phyloP scores from a whole-genome alignment of 2,797 vertebrate genomes.

The Mareca strepera region DNA sequence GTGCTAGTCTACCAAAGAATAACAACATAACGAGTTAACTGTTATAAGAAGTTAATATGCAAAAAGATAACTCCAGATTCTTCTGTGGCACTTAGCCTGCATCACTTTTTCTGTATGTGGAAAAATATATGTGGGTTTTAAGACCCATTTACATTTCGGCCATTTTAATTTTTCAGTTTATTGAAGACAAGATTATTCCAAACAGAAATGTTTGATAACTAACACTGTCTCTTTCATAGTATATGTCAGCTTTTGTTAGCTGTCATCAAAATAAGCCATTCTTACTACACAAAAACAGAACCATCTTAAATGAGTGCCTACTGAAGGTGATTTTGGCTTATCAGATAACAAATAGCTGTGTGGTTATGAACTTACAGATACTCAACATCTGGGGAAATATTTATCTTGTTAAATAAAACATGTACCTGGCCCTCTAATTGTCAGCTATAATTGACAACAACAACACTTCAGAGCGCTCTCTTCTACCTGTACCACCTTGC shows the following conservation, averaged over 20 bases:
- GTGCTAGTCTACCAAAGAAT: neutral
- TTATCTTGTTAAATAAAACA: conserved; percentile 82
- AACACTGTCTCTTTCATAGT: neutral
- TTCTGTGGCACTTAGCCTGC: neutral
- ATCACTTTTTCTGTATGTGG: neutral
- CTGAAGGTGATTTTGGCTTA: neutral
- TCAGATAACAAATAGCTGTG: conserved; percentile 58
- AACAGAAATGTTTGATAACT: neutral
- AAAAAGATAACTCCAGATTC: neutral
- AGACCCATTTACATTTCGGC: neutral
- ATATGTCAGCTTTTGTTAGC: neutral
- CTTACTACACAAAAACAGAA: neutral
- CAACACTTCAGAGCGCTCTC: conserved; percentile 59
- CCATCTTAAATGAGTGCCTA: neutral
- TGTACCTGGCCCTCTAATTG: conserved; percentile 80
- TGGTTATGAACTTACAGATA: conserved; percentile 74
- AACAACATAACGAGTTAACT: neutral
- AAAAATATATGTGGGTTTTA: neutral
- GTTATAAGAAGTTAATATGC: neutral
- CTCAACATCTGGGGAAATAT: conserved; percentile 77
- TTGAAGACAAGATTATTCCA: neutral
- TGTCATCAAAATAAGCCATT: neutral
- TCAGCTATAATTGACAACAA: conserved; percentile 80
- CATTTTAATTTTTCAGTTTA: neutral
- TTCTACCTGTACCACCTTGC: conserved; percentile 59